Evolutionary conservation across 1,140 invertebrate species (phyloP).

Genomic region (Tetranychus cinnabarinus): DNA sequence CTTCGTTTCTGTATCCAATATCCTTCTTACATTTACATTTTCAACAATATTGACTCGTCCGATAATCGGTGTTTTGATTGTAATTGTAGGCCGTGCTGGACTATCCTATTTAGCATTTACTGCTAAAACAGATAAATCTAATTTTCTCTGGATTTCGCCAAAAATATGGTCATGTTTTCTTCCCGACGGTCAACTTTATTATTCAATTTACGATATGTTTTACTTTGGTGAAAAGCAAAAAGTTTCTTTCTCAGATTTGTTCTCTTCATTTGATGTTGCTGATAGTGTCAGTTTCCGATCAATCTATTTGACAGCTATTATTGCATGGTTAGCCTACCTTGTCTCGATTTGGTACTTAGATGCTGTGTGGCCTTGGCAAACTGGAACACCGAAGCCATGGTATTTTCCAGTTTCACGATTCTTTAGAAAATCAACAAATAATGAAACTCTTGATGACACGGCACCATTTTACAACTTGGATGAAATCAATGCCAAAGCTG

Average conservation of each 20-base stretch:
- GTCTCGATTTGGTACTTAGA: conserved; percentile 18
- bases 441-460: no score
- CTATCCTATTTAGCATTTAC: no score
- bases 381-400: conserved; percentile 15
- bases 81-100: no score
- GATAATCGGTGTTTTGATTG: no score
- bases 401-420: conserved; percentile 9
- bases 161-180: background rate
- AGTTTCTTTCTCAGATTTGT: background rate
- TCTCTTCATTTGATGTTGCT: background rate
- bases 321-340: background rate
- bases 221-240: background rate
- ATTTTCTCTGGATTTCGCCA: conserved; percentile 5
- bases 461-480: no score
- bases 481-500: conserved; percentile 23
- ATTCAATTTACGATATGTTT: background rate
- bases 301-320: background rate
- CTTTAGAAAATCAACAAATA: no score
- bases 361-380: conserved; percentile 18
- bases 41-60: no score
- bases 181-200: background rate
- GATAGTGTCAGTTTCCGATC: background rate
- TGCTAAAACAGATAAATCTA: no score
- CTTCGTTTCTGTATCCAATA: no score
- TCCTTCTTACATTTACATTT: no score